A percentile compares a stretch with the other conserved stretches of the same genome.
Conservation (phyloP, 2,888 invertebrate species). For the Girardia tigrina region DNA sequence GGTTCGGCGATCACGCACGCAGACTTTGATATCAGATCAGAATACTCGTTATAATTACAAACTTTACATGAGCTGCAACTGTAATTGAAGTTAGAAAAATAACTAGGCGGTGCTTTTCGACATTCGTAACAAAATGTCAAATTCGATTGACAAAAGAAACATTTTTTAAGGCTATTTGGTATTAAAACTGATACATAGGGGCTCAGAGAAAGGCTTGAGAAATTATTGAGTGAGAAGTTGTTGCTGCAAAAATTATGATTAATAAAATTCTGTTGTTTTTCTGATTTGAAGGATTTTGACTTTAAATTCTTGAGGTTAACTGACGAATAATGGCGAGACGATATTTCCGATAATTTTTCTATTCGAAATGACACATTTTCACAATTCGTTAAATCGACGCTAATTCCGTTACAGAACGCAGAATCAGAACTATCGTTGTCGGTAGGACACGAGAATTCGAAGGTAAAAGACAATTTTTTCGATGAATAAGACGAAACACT, state of each 20-base stretch:
- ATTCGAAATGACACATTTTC: slow-evolving; percentile 23
- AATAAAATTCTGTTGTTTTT: neutral
- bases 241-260: neutral
- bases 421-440: neutral
- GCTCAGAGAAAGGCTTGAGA: slow-evolving; percentile 11
- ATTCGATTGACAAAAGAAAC: neutral
- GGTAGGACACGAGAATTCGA: neutral
- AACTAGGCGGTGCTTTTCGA: neutral
- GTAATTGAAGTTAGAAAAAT: slow-evolving; percentile 11
- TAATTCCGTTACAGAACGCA: slow-evolving; percentile 4
- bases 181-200: slow-evolving; percentile 20
- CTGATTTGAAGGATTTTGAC: neutral
- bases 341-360: neutral
- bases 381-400: slow-evolving; percentile 15
- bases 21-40: neutral
- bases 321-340: neutral
- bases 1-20: slow-evolving; percentile 28
- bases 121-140: slow-evolving; percentile 13
- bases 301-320: neutral
- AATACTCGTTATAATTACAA: slow-evolving; percentile 20
- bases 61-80: slow-evolving; percentile 14
- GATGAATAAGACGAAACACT: slow-evolving; percentile 4
- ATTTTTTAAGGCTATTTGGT: slow-evolving; percentile 18
- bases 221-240: slow-evolving; percentile 16
- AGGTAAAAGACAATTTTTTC: slow-evolving; percentile 3